These are phyloP conservation scores for Geophilus truncorum DNA, from an alignment of 2,888 invertebrate species.

Conservation along the genomic window DNA sequence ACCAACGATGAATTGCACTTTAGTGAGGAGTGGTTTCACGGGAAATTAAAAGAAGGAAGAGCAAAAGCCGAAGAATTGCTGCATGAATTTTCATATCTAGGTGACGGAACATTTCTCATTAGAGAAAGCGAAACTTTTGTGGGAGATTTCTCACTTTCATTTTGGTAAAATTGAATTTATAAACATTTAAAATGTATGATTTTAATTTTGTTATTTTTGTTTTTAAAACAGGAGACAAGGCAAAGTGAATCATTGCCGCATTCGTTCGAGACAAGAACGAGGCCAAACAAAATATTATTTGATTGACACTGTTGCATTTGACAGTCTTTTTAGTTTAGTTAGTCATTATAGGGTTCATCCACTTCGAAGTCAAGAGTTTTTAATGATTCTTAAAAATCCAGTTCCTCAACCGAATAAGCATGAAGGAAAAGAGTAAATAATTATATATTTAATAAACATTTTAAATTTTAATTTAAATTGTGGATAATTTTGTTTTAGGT, in stretches of 20 bases:
- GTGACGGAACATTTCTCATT: conserved; percentile 88
- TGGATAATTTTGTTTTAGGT: conserved; percentile 49
- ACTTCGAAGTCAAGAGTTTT: conserved; percentile 81
- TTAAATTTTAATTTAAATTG: background rate
- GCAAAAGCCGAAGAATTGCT: conserved; percentile 72
- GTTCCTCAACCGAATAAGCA: conserved; percentile 94
- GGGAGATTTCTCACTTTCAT: conserved; percentile 91
- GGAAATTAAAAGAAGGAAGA: conserved; percentile 71
- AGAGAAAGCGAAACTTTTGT: conserved; percentile 90
- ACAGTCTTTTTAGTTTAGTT: conserved; percentile 84
- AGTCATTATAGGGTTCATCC: conserved; percentile 83
- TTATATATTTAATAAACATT: background rate
- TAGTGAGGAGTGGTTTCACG: conserved; percentile 91
- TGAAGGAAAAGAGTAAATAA: conserved; percentile 66
- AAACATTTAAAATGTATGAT: background rate
- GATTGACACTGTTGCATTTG: conserved; percentile 80
- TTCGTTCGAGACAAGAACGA: conserved; percentile 73
- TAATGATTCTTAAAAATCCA: conserved; percentile 78
- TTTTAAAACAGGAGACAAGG: conserved; percentile 61
- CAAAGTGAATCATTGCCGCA: conserved; percentile 86
- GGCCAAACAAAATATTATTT: conserved; percentile 85
- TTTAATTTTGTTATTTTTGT: background rate
- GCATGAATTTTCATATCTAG: conserved; percentile 69
- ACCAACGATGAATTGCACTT: conserved; percentile 85
- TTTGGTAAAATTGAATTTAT: conserved; percentile 59